Base-by-base conservation (phyloP, 2,888 invertebrate species). In the Hybos culiciformis region DNA sequence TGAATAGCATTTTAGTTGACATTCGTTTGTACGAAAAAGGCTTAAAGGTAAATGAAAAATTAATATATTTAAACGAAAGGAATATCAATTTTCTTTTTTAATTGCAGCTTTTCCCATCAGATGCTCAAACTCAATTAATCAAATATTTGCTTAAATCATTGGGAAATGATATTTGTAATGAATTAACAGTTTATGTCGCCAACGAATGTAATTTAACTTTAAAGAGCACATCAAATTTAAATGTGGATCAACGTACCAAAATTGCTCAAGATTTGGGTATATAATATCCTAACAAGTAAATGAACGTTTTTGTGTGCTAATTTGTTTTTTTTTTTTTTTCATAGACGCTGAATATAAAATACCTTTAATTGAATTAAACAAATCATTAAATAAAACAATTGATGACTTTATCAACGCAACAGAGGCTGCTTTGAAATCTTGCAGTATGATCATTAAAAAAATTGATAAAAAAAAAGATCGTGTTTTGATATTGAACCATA, bases 401-500 rank as follows among this genome's bases (percentile, higher is more conserved):
- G 92, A 92, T 43, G 80, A 83, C 5, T 92, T 92, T 62, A 74
- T 85, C 52, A 70, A 72, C 51, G 71, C 77, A n/a, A 70, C 83
- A 32, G 91, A 92, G 54, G 63, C 72, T 2, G 78, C 81, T 37
- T 67, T 92, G 51, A 67, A 74, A 15, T 69, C 74, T 39, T 83
- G 82, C 59, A 80, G 81, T 46, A 80, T 90, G 75, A 80, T 85
- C 51, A 66, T 90, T 48, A 86, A 83, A 56, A 93, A 92, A 64
- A 73, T 81, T 48, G 93, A 94, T 60, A 92, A 91, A 62, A 92
- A 90, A 61, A 87, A 86, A 59, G 81, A 84, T 60, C 75, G 87
- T 49, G 71, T 80, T 31, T 62, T 86, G 20, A 73, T 91, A 48
- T 70, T 80, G 46, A 80, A 79, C 49, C 90, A 92, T 57, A 80